Evolutionary conservation across 2,113 vertebrate species (phyloP), one percentile per base, ranked within the genome.

Genomic region (Leptobrachium leishanense): DNA sequence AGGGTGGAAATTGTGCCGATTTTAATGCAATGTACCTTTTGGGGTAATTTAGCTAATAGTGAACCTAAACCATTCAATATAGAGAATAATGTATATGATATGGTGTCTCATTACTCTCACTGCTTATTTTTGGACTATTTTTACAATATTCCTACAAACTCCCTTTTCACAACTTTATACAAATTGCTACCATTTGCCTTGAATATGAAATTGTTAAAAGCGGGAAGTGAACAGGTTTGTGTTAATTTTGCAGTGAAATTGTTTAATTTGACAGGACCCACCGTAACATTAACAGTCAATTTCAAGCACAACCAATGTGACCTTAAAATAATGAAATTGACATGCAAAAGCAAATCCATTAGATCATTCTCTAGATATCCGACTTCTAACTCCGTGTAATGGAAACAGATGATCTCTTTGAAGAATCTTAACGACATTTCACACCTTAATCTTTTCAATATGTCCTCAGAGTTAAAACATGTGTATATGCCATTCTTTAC

Each of bases 151-250:
- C 8, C 46, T 50, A 50, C 8, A 50, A 5, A 4, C 46, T 50
- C 46, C 8, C 46, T 50, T 50, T 4, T 50, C 8, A 50, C 8
- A 50, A 50, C 46, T 50, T 31, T 31, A 31, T 31, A 62, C 54
- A 73, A 73, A 74, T 65, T 75, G 67, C 55, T 63, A 41, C 67
- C 67, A 71, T 70, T 62, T 70, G 54, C 43, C 31, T 20, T 50
- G 43, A 77, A 71, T 31, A 50, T 50, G 15, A 71, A 31, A 43
- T 12, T n/a, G 13, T 70, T 7, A 71, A 40, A 77, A 63, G 46
- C 44, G 67, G 46, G 63, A 41, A 13, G 39, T 68, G 42, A 39
- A 46, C 9, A 50, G 53, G 65, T 69, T 31, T 69, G 42, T 77
- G 42, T n/a, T 55, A 68, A 41, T 69, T 41, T 13, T 43, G 11